Evolutionary conservation across 2,113 vertebrate genomes (phyloP).

Genomic region (Tragelaphus scriptus): DNA sequence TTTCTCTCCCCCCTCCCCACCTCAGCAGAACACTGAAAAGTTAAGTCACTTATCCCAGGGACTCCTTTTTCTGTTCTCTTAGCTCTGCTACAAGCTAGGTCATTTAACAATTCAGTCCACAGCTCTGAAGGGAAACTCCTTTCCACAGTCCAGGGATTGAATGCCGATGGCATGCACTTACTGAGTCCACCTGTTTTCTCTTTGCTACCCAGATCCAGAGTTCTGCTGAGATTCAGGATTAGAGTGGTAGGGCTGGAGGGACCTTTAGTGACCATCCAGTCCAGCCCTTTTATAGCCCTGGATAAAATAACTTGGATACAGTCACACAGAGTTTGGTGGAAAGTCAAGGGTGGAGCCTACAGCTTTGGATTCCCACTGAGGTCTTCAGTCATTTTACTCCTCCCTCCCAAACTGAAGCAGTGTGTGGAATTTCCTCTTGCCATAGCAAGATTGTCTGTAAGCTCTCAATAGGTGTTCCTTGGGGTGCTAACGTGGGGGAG

Average conservation of each 20-base stretch:
- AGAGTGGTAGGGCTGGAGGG: not conserved
- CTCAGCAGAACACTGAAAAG: not conserved
- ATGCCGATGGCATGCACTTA: not conserved
- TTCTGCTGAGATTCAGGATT: not conserved
- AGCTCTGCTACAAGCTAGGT: not conserved
- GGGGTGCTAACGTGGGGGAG: not conserved
- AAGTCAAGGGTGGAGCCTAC: not conserved
- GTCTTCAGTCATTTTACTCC: not conserved
- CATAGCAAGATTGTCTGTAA: not conserved
- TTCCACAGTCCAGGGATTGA: not conserved
- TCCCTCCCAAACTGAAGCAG: not conserved
- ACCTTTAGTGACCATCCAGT: not conserved
- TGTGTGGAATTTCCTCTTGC: not conserved
- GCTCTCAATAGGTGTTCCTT: not conserved
- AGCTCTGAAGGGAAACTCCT: not conserved
- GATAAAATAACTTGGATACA: not conserved
- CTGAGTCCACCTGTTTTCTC: not conserved
- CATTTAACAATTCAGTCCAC: not conserved
- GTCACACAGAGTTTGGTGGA: not conserved
- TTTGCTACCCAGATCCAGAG: not conserved
- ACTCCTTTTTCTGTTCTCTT: not conserved
- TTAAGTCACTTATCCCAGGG: not conserved
- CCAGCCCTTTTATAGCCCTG: not conserved
- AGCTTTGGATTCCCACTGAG: not conserved
- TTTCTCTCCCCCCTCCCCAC: accelerated